Conservation (phyloP, 2,797 vertebrate species). For the Eulemur rubriventer region DNA sequence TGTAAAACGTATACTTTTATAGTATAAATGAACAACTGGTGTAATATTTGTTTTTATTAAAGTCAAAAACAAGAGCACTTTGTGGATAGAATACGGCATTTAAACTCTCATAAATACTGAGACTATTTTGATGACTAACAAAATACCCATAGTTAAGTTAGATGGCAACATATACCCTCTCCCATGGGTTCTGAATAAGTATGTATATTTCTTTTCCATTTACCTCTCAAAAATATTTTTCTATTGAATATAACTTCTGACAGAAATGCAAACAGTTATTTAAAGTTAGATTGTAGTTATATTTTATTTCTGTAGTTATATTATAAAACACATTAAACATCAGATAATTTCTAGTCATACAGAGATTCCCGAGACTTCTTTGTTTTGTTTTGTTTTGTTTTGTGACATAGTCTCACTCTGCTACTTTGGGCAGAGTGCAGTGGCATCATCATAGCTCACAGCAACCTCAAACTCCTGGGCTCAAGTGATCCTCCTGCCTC, state of each 20-base stretch:
- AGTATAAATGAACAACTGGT: neutral
- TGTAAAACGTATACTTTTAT: slow-evolving; percentile 38
- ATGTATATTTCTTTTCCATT: slow-evolving; percentile 1
- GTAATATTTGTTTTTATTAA: slow-evolving; percentile 36
- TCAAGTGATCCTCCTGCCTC: no score
- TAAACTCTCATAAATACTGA: slow-evolving; percentile 17
- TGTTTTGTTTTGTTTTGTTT: neutral
- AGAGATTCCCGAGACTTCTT: neutral
- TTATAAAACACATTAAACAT: neutral
- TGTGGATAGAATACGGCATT: neutral
- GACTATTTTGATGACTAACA: neutral
- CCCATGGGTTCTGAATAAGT: neutral
- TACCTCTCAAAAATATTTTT: slow-evolving; percentile 4
- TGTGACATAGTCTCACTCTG: no score
- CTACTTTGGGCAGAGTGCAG: no score
- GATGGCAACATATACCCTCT: neutral
- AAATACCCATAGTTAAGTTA: neutral
- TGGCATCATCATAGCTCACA: no score
- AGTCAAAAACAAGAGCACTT: neutral
- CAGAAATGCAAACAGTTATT: neutral
- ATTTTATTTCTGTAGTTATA: neutral
- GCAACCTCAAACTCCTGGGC: no score
- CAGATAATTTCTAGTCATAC: neutral
- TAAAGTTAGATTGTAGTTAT: neutral
- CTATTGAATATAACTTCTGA: neutral